Conservation (phyloP, 2,113 vertebrate genomes). For the Empidonax traillii region DNA sequence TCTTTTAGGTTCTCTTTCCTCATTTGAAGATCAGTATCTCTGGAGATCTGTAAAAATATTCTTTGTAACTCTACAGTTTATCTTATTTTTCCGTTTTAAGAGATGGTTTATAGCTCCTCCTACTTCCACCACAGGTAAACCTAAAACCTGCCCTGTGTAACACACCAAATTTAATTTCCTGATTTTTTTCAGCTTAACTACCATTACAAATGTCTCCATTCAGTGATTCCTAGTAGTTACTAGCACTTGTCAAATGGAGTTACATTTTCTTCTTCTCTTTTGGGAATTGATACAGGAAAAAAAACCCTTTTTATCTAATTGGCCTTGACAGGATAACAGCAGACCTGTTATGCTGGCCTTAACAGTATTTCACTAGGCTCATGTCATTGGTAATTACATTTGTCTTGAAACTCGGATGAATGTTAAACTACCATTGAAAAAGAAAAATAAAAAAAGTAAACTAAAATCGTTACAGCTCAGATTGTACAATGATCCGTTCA, state of each 20-base stretch:
- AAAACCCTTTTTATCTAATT: not conserved
- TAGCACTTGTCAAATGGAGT: not conserved
- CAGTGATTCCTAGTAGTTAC: not conserved
- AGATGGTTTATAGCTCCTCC: not conserved
- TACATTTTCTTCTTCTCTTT: constrained; percentile 32
- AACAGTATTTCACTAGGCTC: not conserved
- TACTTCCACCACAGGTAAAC: not conserved
- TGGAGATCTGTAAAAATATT: not conserved
- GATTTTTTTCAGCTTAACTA: not conserved
- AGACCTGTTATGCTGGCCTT: not conserved
- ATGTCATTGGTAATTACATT: constrained; percentile 8
- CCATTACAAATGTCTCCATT: not conserved
- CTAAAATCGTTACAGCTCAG: not conserved
- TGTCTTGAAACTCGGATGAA: not conserved
- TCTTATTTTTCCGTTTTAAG: not conserved
- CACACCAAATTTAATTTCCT: not conserved
- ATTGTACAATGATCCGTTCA: not conserved
- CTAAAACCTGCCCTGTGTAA: not conserved
- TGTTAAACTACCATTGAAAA: not conserved
- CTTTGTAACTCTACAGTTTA: not conserved
- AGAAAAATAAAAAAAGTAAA: not conserved
- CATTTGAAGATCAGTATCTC: not conserved
- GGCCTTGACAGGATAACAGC: constrained; percentile 4
- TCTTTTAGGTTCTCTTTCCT: not conserved
- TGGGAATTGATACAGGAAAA: not conserved